Evolutionary conservation across 2,797 vertebrate genomes (phyloP), one percentile per base, ranked within the genome.

Genomic region (Epinephelus coioides): DNA sequence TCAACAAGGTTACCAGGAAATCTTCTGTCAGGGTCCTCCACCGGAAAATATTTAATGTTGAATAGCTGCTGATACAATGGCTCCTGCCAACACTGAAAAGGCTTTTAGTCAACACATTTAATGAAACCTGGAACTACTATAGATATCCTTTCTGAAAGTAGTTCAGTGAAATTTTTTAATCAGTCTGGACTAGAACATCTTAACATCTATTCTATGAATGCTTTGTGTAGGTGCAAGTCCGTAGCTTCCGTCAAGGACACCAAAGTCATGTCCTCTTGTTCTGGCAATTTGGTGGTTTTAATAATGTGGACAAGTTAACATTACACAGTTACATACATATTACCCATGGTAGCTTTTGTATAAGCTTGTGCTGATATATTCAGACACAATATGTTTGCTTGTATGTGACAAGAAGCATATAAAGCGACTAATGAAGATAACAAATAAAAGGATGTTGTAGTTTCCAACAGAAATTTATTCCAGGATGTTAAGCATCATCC

Each of bases 51-150:
- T 68, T 49, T 43, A 9, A 13, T 0, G 56, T 40, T 81, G 64
- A 79, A 73, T 46, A 60, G 53, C 43, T 74, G 43, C 40, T 40
- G 6, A 59, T 51, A 66, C 38, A 87, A 81, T 60, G 56, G 19
- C 75, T 63, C 0, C 18, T 27, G 15, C 18, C 54, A 55, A 76
- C 40, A 63, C 74, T 40, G 30, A 53, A 23, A 61, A 56, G n/a
- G 44, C 17, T 76, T 80, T 84, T 13, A 69, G 64, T 67, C 25
- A 77, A 72, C 55, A 74, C 17, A 38, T 51, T 76, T 78, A 72
- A 79, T 74, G 70, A 55, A 66, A 73, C 1, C 55, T 21, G 43
- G 51, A 54, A 43, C 49, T 38, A 9, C 17, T 51, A 15, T 34
- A 49, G 19, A 34, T 19, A 13, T 49, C 6, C 11, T 62, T 46